Conservation (phyloP, 1,140 invertebrate species). For the Leptopilina boulardi region DNA sequence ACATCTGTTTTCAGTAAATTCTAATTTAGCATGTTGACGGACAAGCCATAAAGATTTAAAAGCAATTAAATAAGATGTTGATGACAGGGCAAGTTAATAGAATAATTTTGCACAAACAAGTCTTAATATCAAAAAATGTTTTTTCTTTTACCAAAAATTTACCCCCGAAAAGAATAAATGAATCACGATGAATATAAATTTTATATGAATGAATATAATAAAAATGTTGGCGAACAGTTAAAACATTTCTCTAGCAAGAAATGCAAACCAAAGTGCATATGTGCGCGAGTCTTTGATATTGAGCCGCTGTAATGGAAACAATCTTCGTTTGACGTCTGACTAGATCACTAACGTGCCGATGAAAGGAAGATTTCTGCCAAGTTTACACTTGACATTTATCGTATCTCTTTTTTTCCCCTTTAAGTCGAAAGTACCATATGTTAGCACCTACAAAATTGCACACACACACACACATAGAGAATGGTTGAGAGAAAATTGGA, state of each 20-base stretch:
- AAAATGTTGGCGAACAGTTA: too few relatives aligned
- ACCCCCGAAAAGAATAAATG: neutral
- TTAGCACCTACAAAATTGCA: neutral
- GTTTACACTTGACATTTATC: constrained; percentile 19
- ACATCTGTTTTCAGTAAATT: constrained; percentile 22
- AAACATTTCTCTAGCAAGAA: neutral
- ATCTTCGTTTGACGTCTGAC: constrained; percentile 28
- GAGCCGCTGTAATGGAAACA: constrained; percentile 57
- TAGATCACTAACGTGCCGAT: neutral
- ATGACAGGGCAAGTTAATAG: constrained; percentile 15
- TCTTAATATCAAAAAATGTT: too few relatives aligned
- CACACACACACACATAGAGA: too few relatives aligned
- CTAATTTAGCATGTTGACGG: constrained; percentile 17
- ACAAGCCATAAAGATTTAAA: constrained; percentile 2
- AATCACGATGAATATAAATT: neutral
- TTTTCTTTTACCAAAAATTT: neutral
- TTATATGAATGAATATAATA: too few relatives aligned
- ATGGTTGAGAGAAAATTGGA: neutral
- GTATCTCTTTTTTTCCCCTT: neutral
- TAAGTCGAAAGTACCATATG: neutral
- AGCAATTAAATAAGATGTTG: neutral
- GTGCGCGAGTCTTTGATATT: constrained; percentile 54
- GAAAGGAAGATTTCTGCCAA: neutral
- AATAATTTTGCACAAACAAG: neutral
- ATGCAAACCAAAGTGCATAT: neutral